A percentile compares a stretch with the other conserved stretches of the same genome.
phyloP scores from a whole-genome alignment of 1,140 invertebrate species.

The Cyphomyrmex costatus region DNA sequence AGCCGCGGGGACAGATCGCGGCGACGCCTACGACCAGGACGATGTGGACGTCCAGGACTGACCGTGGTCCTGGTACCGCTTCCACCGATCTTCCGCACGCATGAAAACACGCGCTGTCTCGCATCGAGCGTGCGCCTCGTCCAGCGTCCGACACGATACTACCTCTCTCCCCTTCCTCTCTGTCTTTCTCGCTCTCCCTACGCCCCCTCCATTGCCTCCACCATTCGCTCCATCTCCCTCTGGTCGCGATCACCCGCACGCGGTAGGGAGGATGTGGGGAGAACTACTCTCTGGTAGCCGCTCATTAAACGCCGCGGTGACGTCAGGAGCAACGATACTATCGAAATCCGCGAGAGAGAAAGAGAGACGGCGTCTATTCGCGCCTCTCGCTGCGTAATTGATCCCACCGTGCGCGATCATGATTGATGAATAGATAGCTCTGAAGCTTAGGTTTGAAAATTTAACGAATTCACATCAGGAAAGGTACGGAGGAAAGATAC shows the following conservation, averaged over 20 bases:
- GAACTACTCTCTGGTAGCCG: constrained; percentile 67
- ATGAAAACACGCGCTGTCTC: constrained; percentile 81
- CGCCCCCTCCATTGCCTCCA: constrained; percentile 77
- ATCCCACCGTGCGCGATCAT: constrained; percentile 45
- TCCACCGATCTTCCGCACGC: constrained; percentile 72
- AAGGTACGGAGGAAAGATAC: background rate
- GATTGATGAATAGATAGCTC: constrained; percentile 58
- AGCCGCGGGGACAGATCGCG: constrained; percentile 52
- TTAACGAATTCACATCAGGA: constrained; percentile 7
- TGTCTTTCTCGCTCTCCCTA: constrained; percentile 81
- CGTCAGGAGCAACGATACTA: constrained; percentile 73
- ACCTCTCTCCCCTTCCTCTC: constrained; percentile 82
- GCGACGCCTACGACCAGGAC: constrained; percentile 50
- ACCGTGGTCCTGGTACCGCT: constrained; percentile 69
- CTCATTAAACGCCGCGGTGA: constrained; percentile 78
- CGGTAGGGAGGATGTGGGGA: constrained; percentile 42
- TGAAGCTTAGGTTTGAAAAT: constrained; percentile 16
- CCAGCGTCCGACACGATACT: constrained; percentile 86
- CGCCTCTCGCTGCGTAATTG: constrained; percentile 59
- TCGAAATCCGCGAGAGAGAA: constrained; percentile 66
- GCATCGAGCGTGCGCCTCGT: constrained; percentile 85
- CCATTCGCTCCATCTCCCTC: constrained; percentile 68
- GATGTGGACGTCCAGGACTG: constrained; percentile 64
- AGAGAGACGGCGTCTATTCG: constrained; percentile 34
- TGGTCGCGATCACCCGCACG: constrained; percentile 58